Conservation (phyloP, 2,797 vertebrate genomes). For the Phalanger gymnotis region DNA sequence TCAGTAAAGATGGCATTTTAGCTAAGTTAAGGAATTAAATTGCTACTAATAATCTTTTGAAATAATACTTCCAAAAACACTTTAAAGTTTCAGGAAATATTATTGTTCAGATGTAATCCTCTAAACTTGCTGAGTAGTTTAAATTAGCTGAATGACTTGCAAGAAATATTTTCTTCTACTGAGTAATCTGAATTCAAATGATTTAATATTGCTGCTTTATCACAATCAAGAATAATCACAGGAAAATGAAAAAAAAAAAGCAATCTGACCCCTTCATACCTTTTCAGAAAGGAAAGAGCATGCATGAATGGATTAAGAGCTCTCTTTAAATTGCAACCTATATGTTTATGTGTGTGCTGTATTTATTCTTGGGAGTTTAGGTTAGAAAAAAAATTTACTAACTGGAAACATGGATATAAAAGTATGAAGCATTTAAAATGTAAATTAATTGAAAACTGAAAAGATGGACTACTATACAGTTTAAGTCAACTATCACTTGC, state of each 20-base stretch:
- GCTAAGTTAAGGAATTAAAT: background rate
- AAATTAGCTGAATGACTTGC: background rate
- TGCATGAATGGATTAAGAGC: background rate
- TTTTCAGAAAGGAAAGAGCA: background rate
- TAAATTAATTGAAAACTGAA: background rate
- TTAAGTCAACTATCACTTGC: background rate
- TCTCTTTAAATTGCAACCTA: background rate
- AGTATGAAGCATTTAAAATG: background rate
- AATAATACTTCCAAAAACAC: background rate
- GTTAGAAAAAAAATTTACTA: background rate
- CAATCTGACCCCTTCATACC: background rate
- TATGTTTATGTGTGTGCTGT: background rate
- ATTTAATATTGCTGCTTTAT: background rate
- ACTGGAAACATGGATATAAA: background rate
- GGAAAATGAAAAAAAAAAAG: background rate
- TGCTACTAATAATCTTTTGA: background rate
- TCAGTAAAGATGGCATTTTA: background rate
- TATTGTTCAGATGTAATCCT: background rate
- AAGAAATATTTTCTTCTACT: background rate
- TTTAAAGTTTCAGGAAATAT: background rate
- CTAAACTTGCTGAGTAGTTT: background rate
- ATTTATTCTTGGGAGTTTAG: background rate
- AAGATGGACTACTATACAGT: background rate
- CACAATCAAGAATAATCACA: background rate
- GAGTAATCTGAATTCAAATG: background rate